These are phyloP conservation scores for Scolopax bukidnonensis DNA, from an alignment of 2,797 vertebrate genomes.

Conservation along the genomic window DNA sequence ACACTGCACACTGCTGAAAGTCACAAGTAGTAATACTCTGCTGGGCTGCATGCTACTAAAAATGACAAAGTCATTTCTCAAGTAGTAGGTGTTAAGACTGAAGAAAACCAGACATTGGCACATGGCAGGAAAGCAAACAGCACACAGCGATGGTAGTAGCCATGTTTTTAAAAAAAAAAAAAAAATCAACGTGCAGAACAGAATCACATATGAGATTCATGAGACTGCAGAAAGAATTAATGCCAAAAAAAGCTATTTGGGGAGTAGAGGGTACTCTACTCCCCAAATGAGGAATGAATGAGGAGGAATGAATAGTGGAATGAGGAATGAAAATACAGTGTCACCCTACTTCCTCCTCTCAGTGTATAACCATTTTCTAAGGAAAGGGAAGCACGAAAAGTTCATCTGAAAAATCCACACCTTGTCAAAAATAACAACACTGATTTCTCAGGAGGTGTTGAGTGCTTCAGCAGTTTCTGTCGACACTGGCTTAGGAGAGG, in stretches of 20 bases:
- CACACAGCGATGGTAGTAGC: background rate
- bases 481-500: background rate
- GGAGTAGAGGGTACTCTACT: background rate
- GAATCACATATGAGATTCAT: background rate
- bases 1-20: background rate
- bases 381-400: background rate
- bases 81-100: conserved; percentile 19
- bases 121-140: background rate
- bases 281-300: background rate
- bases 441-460: background rate
- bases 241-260: background rate
- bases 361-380: background rate
- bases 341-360: background rate
- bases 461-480: background rate
- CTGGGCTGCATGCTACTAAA: background rate
- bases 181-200: background rate
- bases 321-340: background rate
- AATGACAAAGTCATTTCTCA: conserved; percentile 15
- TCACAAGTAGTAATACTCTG: conserved; percentile 25
- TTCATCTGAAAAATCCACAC: accelerated
- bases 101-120: conserved; percentile 3
- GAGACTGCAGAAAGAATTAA: background rate
- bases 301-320: background rate
- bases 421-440: background rate
- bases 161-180: background rate